phyloP scores from a whole-genome alignment of 2,888 invertebrate genomes.

The Alcis repandata region DNA sequence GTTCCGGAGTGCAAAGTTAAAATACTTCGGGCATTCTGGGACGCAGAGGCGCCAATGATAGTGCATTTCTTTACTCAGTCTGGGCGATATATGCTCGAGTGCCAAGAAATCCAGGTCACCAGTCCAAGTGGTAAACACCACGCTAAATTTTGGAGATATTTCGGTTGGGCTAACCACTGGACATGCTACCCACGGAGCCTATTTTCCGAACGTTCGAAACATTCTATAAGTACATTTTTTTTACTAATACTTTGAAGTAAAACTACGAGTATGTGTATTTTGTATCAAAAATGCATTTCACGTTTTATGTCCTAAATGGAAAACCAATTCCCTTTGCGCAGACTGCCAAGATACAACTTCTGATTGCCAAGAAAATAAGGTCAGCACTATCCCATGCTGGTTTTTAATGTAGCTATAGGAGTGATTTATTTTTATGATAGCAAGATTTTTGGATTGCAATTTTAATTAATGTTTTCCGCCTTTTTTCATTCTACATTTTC shows the following conservation, averaged over 20 bases:
- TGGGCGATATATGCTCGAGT: conserved; percentile 20
- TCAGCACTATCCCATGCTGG: conserved; percentile 10
- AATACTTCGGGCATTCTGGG: conserved; percentile 15
- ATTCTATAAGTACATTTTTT: background rate
- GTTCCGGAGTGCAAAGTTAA: conserved; percentile 17
- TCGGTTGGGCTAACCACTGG: background rate
- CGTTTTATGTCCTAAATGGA: conserved; percentile 10
- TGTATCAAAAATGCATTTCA: background rate
- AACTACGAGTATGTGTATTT: background rate
- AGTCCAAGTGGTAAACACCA: background rate
- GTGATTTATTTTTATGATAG: background rate
- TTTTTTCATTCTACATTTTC: background rate
- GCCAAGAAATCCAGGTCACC: conserved; percentile 36
- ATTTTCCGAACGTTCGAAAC: background rate
- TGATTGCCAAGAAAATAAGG: conserved; percentile 17
- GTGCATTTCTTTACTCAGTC: conserved; percentile 25
- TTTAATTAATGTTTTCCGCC: background rate
- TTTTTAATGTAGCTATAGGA: background rate
- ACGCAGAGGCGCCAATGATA: conserved; percentile 26
- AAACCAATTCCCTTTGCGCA: conserved; percentile 22
- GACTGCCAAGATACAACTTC: conserved; percentile 3
- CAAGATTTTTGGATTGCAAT: background rate
- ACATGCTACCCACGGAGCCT: background rate
- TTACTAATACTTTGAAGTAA: background rate
- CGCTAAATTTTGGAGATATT: background rate